These are phyloP conservation scores for Mus spretus DNA, from an alignment of 2,797 vertebrate species.

Conservation along the genomic window DNA sequence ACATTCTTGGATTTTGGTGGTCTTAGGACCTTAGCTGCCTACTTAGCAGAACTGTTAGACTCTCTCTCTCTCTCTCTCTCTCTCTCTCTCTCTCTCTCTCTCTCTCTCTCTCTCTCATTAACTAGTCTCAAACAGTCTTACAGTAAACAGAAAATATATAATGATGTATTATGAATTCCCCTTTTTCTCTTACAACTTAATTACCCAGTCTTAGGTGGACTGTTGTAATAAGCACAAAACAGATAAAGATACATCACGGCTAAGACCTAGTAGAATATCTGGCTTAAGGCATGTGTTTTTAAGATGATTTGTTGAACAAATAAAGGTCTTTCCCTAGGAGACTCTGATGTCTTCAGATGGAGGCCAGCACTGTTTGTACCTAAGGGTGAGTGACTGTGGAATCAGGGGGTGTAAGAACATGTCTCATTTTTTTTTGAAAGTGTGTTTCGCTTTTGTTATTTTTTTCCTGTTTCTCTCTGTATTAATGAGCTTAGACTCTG, in stretches of 20 bases:
- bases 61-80: not conserved
- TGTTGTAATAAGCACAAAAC: not conserved
- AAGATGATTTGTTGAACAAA: slow-evolving; percentile 7
- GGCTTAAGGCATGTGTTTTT: not conserved
- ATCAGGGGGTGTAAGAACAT: not conserved
- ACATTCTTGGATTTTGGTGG: not conserved
- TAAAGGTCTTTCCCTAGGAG: not conserved
- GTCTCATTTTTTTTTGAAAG: slow-evolving; percentile 6
- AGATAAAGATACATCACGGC: not conserved
- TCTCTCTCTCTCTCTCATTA: not conserved
- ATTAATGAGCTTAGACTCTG: slow-evolving; percentile 1
- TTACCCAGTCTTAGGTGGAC: not conserved
- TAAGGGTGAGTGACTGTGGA: not conserved
- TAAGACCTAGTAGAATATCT: not conserved
- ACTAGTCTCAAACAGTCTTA: not conserved
- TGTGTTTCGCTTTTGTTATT: not conserved
- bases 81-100: not conserved
- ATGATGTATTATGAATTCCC: not conserved
- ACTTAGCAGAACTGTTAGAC: not conserved
- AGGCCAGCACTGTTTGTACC: not conserved
- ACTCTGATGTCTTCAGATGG: not conserved
- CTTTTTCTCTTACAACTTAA: not conserved
- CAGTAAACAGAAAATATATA: not conserved
- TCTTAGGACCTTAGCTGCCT: not conserved
- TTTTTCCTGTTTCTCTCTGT: not conserved